Conservation (phyloP, 2,888 invertebrate species). For the Heliconius aoede region DNA sequence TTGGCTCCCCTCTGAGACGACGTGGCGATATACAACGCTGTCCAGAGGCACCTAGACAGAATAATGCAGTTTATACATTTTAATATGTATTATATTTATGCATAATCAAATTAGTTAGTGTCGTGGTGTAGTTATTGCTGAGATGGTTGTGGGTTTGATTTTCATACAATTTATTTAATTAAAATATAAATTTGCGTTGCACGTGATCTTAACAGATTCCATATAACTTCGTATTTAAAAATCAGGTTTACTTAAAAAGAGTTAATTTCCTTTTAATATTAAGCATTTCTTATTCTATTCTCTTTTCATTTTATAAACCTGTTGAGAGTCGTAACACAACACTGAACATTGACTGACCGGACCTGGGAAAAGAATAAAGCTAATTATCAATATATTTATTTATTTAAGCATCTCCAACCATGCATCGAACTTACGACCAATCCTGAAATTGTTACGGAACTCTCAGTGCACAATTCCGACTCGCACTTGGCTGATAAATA, state of each 20-base stretch:
- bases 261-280: too few relatives aligned
- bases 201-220: too few relatives aligned
- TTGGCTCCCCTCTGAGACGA: slow-evolving; percentile 25
- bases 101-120: not conserved
- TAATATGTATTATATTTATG: slow-evolving; percentile 1
- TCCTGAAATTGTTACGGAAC: too few relatives aligned
- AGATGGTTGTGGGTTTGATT: not conserved
- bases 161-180: not conserved
- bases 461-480: too few relatives aligned
- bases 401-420: not conserved
- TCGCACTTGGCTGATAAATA: not conserved
- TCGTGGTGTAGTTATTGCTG: not conserved
- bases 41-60: slow-evolving; percentile 24
- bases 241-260: too few relatives aligned
- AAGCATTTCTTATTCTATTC: too few relatives aligned
- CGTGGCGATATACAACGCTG: slow-evolving; percentile 14
- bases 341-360: too few relatives aligned
- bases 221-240: too few relatives aligned
- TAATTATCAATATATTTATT: not conserved
- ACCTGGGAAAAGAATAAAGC: too few relatives aligned
- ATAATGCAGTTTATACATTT: slow-evolving; percentile 14
- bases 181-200: not conserved
- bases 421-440: not conserved
- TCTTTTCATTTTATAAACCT: too few relatives aligned
- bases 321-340: too few relatives aligned